These are phyloP conservation scores for Pyralis farinalis DNA, from an alignment of 2,888 invertebrate species.

Conservation along the genomic window DNA sequence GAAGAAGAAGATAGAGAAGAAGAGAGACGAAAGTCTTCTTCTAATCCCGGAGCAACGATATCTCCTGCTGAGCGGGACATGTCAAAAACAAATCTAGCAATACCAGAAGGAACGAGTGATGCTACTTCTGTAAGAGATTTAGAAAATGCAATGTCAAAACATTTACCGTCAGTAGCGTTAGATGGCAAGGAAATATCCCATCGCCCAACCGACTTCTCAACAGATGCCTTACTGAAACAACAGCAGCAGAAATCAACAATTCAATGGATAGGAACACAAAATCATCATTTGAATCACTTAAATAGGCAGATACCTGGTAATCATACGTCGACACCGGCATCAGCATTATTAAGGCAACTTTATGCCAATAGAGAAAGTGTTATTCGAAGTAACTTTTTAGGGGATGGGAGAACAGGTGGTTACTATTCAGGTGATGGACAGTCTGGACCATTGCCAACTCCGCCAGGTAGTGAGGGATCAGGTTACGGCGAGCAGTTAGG, in stretches of 20 bases:
- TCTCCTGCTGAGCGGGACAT: constrained; percentile 69
- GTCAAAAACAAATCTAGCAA: constrained; percentile 57
- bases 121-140: constrained; percentile 92
- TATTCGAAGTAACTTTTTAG: constrained; percentile 90
- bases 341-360: constrained; percentile 92
- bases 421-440: constrained; percentile 82
- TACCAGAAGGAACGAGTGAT: constrained; percentile 63
- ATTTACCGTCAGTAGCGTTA: constrained; percentile 84
- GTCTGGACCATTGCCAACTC: constrained; percentile 90
- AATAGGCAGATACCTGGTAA: constrained; percentile 81
- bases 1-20: constrained; percentile 69
- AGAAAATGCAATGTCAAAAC: constrained; percentile 98
- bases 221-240: constrained; percentile 91
- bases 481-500: constrained; percentile 83
- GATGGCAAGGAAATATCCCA: constrained; percentile 80
- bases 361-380: constrained; percentile 97
- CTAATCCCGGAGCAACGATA: constrained; percentile 62
- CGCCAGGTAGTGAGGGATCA: constrained; percentile 93
- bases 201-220: constrained; percentile 92
- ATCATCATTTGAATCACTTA: constrained; percentile 81
- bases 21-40: constrained; percentile 65
- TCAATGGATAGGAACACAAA: constrained; percentile 96
- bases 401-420: constrained; percentile 69
- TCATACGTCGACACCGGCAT: constrained; percentile 88
- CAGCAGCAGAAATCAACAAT: constrained; percentile 90